Percentiles rank a stretch among this genome's conserved stretches.
Evolutionary conservation across 1,140 invertebrate species (phyloP).

Genomic region (Aleiodes sp.): DNA sequence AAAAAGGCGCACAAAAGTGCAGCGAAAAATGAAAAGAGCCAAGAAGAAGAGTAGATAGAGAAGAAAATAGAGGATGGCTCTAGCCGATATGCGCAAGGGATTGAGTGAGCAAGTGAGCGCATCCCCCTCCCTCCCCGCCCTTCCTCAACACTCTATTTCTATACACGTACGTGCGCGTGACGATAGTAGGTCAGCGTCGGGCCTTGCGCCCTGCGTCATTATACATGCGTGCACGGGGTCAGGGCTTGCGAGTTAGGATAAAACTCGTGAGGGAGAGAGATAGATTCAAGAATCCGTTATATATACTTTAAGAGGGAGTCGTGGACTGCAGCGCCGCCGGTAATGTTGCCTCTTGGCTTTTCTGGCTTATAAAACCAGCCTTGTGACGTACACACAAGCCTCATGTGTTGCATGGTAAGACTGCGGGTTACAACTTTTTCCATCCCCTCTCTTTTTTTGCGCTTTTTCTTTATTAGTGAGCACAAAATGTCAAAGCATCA

Average conservation of each 20-base stretch:
- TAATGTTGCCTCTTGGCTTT: constrained; percentile 21
- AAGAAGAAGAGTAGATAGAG: too few relatives aligned
- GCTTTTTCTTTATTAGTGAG: not conserved
- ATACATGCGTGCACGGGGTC: constrained; percentile 33
- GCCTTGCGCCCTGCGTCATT: constrained; percentile 35
- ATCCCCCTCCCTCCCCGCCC: not conserved
- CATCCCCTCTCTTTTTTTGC: not conserved
- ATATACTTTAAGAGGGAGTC: not conserved
- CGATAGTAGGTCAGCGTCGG: constrained; percentile 38
- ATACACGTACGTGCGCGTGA: not conserved
- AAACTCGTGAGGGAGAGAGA: not conserved
- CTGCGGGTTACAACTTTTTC: constrained; percentile 15
- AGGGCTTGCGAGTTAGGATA: not conserved
- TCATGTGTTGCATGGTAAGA: constrained; percentile 11
- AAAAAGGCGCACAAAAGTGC: not conserved
- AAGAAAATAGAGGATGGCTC: not conserved
- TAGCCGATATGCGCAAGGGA: constrained; percentile 1
- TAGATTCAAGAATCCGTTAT: not conserved
- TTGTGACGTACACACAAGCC: not conserved
- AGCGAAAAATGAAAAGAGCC: not conserved
- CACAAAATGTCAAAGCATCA: constrained; percentile 33
- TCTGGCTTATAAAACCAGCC: not conserved
- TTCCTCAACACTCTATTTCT: not conserved
- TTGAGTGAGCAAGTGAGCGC: not conserved
- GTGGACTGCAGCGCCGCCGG: constrained; percentile 28